Conservation (phyloP, 1,140 invertebrate species). For the Ips typographus region DNA sequence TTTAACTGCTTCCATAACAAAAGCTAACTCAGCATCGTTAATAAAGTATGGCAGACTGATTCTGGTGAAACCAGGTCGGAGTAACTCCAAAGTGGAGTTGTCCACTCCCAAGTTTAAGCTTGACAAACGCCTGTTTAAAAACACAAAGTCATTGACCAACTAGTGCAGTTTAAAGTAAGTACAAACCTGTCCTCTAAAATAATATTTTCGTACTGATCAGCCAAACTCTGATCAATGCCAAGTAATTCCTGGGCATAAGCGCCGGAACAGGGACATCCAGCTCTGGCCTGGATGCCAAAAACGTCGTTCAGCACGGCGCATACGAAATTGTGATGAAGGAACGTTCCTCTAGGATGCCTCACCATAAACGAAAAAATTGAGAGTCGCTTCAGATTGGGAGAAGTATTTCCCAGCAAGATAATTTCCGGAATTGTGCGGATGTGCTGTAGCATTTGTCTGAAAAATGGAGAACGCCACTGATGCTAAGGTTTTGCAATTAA, state of each 20-base stretch:
- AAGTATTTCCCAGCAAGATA: slow-evolving; percentile 74
- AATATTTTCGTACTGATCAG: slow-evolving; percentile 74
- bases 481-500: too few relatives aligned
- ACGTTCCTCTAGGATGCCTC: slow-evolving; percentile 74
- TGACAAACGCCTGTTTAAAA: slow-evolving; percentile 57
- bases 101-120: slow-evolving; percentile 63
- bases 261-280: slow-evolving; percentile 82
- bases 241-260: slow-evolving; percentile 82
- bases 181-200: slow-evolving; percentile 68
- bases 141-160: neutral
- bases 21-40: slow-evolving; percentile 75
- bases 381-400: slow-evolving; percentile 64
- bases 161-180: slow-evolving; percentile 43
- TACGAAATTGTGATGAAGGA: slow-evolving; percentile 89
- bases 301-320: slow-evolving; percentile 87
- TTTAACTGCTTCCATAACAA: slow-evolving; percentile 81
- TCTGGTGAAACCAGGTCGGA: slow-evolving; percentile 84
- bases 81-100: slow-evolving; percentile 68
- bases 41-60: slow-evolving; percentile 87
- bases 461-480: slow-evolving; percentile 30
- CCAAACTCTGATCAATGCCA: slow-evolving; percentile 76
- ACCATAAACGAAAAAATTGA: slow-evolving; percentile 88
- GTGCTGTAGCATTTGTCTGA: slow-evolving; percentile 72
- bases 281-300: slow-evolving; percentile 87
- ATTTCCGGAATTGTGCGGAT: slow-evolving; percentile 76